phyloP scores from a whole-genome alignment of 2,797 vertebrate genomes.

The Enoplosus armatus region DNA sequence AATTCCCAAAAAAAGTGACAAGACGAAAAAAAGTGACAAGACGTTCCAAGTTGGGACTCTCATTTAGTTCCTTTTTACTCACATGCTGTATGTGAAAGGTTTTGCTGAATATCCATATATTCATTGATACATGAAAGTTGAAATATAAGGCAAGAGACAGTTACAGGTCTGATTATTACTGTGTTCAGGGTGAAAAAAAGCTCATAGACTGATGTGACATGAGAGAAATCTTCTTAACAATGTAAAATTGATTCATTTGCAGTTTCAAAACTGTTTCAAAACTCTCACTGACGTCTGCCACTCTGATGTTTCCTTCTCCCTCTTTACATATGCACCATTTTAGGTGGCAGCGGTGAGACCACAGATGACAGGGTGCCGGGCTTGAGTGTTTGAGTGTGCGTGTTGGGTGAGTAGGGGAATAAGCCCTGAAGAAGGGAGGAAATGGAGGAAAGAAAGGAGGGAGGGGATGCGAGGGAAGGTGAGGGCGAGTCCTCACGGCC shows the following conservation, averaged over 20 bases:
- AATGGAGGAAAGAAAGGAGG: constrained; percentile 6
- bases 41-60: background rate
- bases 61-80: too few relatives aligned
- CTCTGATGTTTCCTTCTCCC: background rate
- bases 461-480: constrained; percentile 34
- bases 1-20: background rate
- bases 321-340: constrained; percentile 1
- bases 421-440: constrained; percentile 20
- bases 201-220: too few relatives aligned
- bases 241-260: background rate
- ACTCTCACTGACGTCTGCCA: background rate
- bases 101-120: background rate
- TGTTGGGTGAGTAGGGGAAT: background rate
- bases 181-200: too few relatives aligned
- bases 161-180: too few relatives aligned
- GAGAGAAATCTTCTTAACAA: too few relatives aligned
- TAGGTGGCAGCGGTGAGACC: constrained; percentile 11
- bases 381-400: constrained; percentile 8
- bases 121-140: background rate
- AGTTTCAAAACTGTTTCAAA: constrained; percentile 10
- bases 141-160: background rate
- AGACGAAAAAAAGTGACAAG: background rate
- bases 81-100: too few relatives aligned
- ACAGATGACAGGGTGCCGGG: constrained; percentile 16
- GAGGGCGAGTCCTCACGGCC: constrained; percentile 45